phyloP scores from a whole-genome alignment of 2,797 vertebrate genomes.

The Staurois parvus region DNA sequence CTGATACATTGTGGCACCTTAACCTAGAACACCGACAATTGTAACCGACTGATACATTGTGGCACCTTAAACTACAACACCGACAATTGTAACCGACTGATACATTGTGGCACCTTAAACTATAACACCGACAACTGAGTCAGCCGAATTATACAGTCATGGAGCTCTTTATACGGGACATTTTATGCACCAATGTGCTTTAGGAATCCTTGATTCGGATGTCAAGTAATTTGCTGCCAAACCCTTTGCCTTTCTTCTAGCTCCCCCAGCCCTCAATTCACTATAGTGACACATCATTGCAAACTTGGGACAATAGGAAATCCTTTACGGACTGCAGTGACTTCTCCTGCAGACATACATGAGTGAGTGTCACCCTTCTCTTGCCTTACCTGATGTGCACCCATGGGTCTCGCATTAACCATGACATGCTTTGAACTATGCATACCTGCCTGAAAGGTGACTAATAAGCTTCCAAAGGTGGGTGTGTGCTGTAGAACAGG shows the following conservation, averaged over 20 bases:
- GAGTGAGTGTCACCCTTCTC: not conserved
- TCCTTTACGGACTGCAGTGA: not conserved
- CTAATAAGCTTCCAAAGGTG: not conserved
- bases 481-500: not conserved
- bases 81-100: not conserved
- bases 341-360: not conserved
- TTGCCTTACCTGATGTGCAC: not conserved
- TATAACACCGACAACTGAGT: no score
- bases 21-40: no score
- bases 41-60: no score
- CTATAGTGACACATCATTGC: not conserved
- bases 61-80: no score
- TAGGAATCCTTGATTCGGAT: no score
- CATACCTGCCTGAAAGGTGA: not conserved
- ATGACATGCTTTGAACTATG: not conserved
- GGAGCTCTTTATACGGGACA: no score
- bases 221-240: no score
- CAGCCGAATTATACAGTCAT: no score
- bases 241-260: no score
- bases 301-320: conserved; percentile 2
- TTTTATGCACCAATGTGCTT: no score
- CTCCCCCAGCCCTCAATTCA: not conserved
- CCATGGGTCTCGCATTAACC: not conserved
- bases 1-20: no score
- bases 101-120: no score